These are phyloP conservation scores for Cephus pulcher DNA, from an alignment of 2,888 invertebrate species.

Conservation along the genomic window DNA sequence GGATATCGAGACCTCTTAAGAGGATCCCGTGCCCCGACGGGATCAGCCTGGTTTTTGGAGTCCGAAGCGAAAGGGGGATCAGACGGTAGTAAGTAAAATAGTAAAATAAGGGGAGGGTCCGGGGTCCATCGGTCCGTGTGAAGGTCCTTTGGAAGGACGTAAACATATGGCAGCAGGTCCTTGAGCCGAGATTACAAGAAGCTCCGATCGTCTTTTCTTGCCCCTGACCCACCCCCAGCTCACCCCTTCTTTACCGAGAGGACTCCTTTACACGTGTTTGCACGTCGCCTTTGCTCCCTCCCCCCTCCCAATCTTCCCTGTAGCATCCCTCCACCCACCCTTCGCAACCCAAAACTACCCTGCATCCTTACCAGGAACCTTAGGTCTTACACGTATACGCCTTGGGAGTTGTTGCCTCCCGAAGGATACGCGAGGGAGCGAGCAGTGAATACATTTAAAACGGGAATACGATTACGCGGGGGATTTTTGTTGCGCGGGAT, in stretches of 20 bases:
- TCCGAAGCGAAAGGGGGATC: no score
- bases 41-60: no score
- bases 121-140: no score
- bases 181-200: slow-evolving; percentile 60
- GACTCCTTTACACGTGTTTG: slow-evolving; percentile 43
- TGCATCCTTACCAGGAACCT: background rate
- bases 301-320: slow-evolving; percentile 13
- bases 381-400: slow-evolving; percentile 28
- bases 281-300: slow-evolving; percentile 25
- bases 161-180: slow-evolving; percentile 17
- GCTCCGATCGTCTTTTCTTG: slow-evolving; percentile 59
- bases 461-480: slow-evolving; percentile 58
- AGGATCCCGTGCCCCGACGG: no score
- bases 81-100: no score
- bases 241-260: slow-evolving; percentile 20
- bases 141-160: no score
- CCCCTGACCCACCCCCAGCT: slow-evolving; percentile 32
- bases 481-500: slow-evolving; percentile 47
- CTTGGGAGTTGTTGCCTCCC: slow-evolving; percentile 10
- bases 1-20: no score
- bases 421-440: slow-evolving; percentile 17
- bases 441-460: slow-evolving; percentile 57
- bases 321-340: slow-evolving; percentile 15
- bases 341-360: slow-evolving; percentile 27
- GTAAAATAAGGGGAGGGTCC: no score